These are phyloP conservation scores for Artibeus jamaicensis DNA, from an alignment of 2,797 vertebrate genomes.

Conservation along the genomic window DNA sequence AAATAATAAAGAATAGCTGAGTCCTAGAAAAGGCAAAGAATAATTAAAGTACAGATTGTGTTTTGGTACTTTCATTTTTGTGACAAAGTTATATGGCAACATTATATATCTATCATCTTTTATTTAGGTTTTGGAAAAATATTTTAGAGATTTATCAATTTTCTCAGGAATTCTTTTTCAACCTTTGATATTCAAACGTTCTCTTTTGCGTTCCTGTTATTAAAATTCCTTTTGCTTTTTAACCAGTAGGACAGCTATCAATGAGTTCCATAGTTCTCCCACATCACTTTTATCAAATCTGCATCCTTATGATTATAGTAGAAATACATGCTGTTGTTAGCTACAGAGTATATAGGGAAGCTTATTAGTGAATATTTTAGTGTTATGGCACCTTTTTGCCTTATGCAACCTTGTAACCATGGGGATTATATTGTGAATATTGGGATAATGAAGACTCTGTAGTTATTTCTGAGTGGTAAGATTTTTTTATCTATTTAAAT, in stretches of 20 bases:
- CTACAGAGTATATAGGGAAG: neutral
- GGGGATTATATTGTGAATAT: neutral
- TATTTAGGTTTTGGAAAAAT: constrained; percentile 33
- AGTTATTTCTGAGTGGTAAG: constrained; percentile 5
- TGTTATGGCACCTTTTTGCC: neutral
- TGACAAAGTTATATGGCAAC: neutral
- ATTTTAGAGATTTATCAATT: neutral
- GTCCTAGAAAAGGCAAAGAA: constrained; percentile 23
- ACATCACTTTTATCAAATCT: constrained; percentile 33
- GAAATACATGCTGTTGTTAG: constrained; percentile 22
- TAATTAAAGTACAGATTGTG: neutral
- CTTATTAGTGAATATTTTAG: constrained; percentile 30
- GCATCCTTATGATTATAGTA: neutral
- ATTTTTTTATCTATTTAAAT: constrained; percentile 13
- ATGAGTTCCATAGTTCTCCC: neutral
- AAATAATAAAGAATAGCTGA: constrained; percentile 16
- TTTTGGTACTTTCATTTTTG: constrained; percentile 25
- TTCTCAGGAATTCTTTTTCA: neutral
- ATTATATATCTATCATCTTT: neutral
- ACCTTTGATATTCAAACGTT: neutral
- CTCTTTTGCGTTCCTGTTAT: neutral
- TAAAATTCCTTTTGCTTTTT: constrained; percentile 24
- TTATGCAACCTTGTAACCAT: constrained; percentile 7
- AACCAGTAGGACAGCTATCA: neutral
- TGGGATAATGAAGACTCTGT: neutral